These are phyloP conservation scores for Alsophila aescularia DNA, from an alignment of 2,888 invertebrate species.

Conservation along the genomic window DNA sequence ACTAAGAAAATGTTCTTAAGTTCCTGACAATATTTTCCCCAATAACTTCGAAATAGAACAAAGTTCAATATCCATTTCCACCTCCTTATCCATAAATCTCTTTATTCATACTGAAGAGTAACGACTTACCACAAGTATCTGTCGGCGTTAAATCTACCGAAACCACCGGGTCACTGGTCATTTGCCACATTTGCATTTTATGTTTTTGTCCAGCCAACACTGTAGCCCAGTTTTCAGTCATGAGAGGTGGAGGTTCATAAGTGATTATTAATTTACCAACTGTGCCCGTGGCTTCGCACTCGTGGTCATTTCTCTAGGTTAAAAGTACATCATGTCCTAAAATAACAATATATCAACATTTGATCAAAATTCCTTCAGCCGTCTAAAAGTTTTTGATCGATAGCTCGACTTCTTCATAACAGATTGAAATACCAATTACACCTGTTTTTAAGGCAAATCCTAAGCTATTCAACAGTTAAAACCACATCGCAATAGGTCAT, in stretches of 20 bases:
- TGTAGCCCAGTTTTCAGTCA: slow-evolving; percentile 26
- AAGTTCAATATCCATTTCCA: background rate
- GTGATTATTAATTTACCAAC: slow-evolving; percentile 14
- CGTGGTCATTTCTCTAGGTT: too few species aligned
- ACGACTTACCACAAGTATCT: slow-evolving; percentile 20
- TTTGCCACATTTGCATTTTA: slow-evolving; percentile 39
- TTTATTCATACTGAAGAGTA: slow-evolving; percentile 30
- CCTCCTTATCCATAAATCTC: slow-evolving; percentile 18
- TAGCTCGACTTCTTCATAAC: too few species aligned
- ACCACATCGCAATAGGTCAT: too few species aligned
- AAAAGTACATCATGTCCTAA: too few species aligned
- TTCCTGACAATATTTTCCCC: background rate
- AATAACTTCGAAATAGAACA: background rate
- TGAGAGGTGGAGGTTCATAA: background rate
- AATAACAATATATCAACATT: too few species aligned
- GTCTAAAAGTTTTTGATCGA: too few species aligned
- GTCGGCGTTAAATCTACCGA: slow-evolving; percentile 25
- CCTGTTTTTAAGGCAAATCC: too few species aligned
- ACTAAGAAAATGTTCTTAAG: background rate
- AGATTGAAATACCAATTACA: too few species aligned
- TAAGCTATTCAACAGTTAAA: too few species aligned
- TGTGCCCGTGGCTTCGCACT: too few species aligned
- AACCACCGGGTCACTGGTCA: slow-evolving; percentile 26
- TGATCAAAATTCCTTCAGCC: too few species aligned
- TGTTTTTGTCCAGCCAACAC: slow-evolving; percentile 32